Conservation (phyloP, 2,797 vertebrate species). For the Gadopsis marmoratus region DNA sequence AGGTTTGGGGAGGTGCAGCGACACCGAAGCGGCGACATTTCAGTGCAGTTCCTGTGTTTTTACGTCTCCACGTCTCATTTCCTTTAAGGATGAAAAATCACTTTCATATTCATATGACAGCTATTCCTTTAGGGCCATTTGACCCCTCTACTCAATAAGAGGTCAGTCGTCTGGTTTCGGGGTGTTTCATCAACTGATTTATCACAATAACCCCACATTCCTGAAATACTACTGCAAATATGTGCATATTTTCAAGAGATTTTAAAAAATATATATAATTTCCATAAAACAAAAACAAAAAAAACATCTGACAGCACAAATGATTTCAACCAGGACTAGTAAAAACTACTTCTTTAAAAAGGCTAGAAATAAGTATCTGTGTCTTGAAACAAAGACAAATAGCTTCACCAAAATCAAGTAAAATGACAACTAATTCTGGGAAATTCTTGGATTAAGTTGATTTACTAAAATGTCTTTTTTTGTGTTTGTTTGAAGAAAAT, state of each 20-base stretch:
- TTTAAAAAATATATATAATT: neutral
- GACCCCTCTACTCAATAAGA: neutral
- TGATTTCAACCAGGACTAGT: neutral
- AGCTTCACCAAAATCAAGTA: neutral
- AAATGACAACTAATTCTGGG: neutral
- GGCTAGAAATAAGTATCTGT: neutral
- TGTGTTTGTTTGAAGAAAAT: neutral
- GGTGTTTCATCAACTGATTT: slow-evolving; percentile 24
- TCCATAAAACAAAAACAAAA: neutral
- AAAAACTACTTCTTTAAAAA: neutral
- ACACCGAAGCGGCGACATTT: slow-evolving; percentile 44
- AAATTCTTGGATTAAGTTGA: neutral
- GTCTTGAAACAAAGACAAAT: slow-evolving; percentile 1
- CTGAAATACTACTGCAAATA: neutral
- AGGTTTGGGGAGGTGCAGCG: slow-evolving; percentile 53
- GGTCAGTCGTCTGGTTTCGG: slow-evolving; percentile 22
- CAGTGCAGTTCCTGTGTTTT: slow-evolving; percentile 42
- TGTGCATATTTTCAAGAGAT: neutral
- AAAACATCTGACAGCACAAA: neutral
- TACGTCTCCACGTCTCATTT: slow-evolving; percentile 47
- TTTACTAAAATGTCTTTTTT: neutral
- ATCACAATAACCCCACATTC: slow-evolving; percentile 14
- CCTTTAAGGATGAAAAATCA: slow-evolving; percentile 34
- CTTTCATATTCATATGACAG: slow-evolving; percentile 33
- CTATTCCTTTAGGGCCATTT: slow-evolving; percentile 9